Percentiles rank a stretch among this genome's conserved stretches.
These are phyloP conservation scores for Macrobrachium nipponense DNA, from an alignment of 1,140 invertebrate genomes.

Conservation along the genomic window DNA sequence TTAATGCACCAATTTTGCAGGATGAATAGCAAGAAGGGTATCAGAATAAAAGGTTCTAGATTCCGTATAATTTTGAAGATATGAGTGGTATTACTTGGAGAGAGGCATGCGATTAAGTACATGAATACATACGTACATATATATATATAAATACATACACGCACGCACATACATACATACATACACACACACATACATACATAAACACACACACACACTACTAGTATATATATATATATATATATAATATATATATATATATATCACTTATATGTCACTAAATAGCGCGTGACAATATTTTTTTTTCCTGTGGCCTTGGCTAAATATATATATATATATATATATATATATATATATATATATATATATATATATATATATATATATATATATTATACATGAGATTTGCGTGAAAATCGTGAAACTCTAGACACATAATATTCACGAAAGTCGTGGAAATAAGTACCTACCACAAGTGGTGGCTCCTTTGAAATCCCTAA, in stretches of 20 bases:
- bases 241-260: conserved; percentile 16
- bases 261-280: too few relatives aligned
- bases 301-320: too few relatives aligned
- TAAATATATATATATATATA: conserved; percentile 26
- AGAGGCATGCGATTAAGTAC: neutral
- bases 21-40: neutral
- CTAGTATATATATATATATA: conserved; percentile 2
- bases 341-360: conserved; percentile 18
- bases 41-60: neutral
- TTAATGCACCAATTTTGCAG: too few relatives aligned
- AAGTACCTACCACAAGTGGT: too few relatives aligned
- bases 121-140: neutral
- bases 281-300: too few relatives aligned
- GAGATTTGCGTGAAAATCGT: too few relatives aligned
- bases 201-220: neutral
- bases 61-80: neutral
- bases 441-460: too few relatives aligned
- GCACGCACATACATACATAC: neutral
- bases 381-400: conserved; percentile 35
- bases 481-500: too few relatives aligned
- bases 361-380: conserved; percentile 9
- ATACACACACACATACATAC: neutral
- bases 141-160: neutral
- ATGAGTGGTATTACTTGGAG: neutral
- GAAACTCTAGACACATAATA: too few relatives aligned